These are phyloP conservation scores for Lepus townsendii DNA, from an alignment of 2,797 vertebrate genomes.

Conservation along the genomic window DNA sequence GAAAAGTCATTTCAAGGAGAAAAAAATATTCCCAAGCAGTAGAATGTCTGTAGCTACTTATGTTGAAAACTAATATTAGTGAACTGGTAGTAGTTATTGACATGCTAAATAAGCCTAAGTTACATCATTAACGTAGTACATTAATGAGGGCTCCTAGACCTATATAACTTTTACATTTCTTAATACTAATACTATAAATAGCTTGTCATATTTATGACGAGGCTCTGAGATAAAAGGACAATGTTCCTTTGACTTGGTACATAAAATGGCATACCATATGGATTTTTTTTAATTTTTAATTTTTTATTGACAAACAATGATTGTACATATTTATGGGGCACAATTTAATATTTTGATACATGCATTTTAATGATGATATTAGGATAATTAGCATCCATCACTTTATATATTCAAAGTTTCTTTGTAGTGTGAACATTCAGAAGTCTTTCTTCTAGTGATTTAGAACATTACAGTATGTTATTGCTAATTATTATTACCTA, in stretches of 20 bases:
- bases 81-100: neutral
- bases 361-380: no score
- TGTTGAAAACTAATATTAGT: neutral
- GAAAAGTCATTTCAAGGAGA: neutral
- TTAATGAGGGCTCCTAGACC: neutral
- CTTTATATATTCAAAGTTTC: no score
- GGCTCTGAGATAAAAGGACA: neutral
- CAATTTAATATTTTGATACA: no score
- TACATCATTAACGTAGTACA: neutral
- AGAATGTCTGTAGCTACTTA: neutral
- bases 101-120: neutral
- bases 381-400: no score
- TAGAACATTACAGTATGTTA: no score
- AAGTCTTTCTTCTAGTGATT: no score
- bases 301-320: no score
- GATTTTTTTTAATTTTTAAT: no score
- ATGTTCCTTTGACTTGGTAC: neutral
- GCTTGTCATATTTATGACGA: neutral
- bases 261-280: neutral
- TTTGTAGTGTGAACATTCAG: no score
- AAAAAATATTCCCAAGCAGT: neutral
- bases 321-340: no score
- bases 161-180: constrained; percentile 4
- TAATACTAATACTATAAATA: neutral
- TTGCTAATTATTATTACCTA: no score